Base-by-base conservation (phyloP, 2,797 vertebrate species). In the Protonibea diacanthus region DNA sequence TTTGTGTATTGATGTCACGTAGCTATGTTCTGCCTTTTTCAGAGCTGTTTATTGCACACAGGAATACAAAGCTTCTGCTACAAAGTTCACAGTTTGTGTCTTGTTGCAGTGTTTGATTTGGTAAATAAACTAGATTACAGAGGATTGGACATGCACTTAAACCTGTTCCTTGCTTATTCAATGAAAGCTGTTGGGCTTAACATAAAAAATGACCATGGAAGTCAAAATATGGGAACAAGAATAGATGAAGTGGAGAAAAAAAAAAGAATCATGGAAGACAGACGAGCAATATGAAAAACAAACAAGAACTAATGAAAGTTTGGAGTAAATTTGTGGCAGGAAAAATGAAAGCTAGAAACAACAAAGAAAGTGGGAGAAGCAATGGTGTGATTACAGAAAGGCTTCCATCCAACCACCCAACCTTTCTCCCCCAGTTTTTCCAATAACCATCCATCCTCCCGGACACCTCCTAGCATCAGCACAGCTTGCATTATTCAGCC, bases 401-500 rank as follows among this genome's bases (percentile, higher is more conserved):
- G 7, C 29, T 58, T 76, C 57, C 38, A 74, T 65, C 64, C 49
- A 58, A 27, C 12, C n/a, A n/a, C n/a, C n/a, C 58, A n/a, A 10
- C 15, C 18, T 25, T 45, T 55, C 40, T 13, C 6, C 18, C 15
- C 33, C 18, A 47, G 33, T 64, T 72, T 60, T 29, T 75, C 23
- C 59, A 60, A 42, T 56, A 77, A 70, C 42, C 51, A 58, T 66
- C 63, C 29, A 66, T 78, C 65, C 57, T 72, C 18, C 48, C 6
- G n/a, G 27, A 42, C 51, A 13, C 57, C 42, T 71, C 38, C 4
- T 9, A 63, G 58, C 48, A 65, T 27, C 45, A 56, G 58, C 45
- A 60, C 20, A 53, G 67, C 44, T 57, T 42, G 53, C 45, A 78
- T 74, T 70, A 79, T 74, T 76, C 68, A 65, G 51, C 42, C 71